These are phyloP conservation scores for Clinocottus analis DNA, from an alignment of 2,113 vertebrate species.

Conservation along the genomic window DNA sequence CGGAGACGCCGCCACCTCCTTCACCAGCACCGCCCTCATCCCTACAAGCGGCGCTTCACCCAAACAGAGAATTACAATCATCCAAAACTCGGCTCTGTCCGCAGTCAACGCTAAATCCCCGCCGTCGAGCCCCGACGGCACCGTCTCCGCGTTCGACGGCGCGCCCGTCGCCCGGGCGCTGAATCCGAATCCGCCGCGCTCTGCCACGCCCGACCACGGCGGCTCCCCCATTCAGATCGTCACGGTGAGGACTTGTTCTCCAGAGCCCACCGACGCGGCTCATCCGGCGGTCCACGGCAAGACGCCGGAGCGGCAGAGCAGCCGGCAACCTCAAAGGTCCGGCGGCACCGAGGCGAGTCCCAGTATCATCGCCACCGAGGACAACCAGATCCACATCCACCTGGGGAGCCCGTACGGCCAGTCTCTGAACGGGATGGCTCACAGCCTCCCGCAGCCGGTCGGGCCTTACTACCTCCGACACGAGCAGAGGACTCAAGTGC, in stretches of 20 bases:
- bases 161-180: constrained; percentile 83
- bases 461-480: constrained; percentile 85
- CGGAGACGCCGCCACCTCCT: constrained; percentile 87
- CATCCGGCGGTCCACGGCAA: constrained; percentile 87
- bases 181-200: constrained; percentile 88
- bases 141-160: constrained; percentile 85
- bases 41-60: constrained; percentile 88
- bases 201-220: constrained; percentile 89
- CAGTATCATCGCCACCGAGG: constrained; percentile 94
- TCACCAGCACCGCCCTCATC: constrained; percentile 94
- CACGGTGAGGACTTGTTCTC: constrained; percentile 87
- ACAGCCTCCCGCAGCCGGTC: constrained; percentile 79
- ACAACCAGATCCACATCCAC: constrained; percentile 99
- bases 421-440: constrained; percentile 80
- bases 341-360: constrained; percentile 90
- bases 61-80: constrained; percentile 96
- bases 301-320: constrained; percentile 88
- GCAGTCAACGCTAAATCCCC: constrained; percentile 83
- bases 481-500: constrained; percentile 90
- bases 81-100: constrained; percentile 86
- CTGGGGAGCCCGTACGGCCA: constrained; percentile 93
- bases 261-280: constrained; percentile 86
- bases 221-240: constrained; percentile 90
- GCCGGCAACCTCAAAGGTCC: constrained; percentile 91
- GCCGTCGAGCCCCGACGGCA: constrained; percentile 85